Base-by-base conservation (phyloP, 92 coral and sea anemone genomes). In the Paragorgia papillata region DNA sequence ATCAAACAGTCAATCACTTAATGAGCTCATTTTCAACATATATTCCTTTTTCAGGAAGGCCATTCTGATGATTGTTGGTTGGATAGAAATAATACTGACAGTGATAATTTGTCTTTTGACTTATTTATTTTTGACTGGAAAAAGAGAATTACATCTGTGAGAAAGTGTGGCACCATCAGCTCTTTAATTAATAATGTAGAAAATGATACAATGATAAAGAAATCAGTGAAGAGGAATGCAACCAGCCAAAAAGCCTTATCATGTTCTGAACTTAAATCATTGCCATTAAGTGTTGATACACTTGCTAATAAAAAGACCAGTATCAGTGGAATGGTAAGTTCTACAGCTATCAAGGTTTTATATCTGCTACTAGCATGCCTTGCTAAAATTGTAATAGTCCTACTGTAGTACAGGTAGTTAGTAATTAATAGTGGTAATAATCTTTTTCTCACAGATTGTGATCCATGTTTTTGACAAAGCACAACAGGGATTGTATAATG, bases 31-130 rank as follows among this genome's bases (percentile, higher is more conserved):
- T n/a, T n/a, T 91, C 97, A 35, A 90, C 97, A 0, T 93, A 93
- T 79, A 90, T 90, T 96, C 96, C 90, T 76, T 20, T 66, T 69
- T 22, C 75, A 92, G 97, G 97, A 92, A 70, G 96, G 91, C 44
- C 92, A 92, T 73, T 82, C 86, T 32, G 96, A 90, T 13, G 79
- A 86, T 15, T 92, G 97, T 56, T 81, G 90, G 31, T 79, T 92
- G 31, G 83, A 80, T 43, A 79, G 79, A 30, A 87, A 80, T 43
- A 76, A 82, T 27, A 87, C 63, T 27, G 78, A 68, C 15, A 66
- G 43, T 28, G 82, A 80, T 55, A 90, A 85, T 68, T 81, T 91
- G 51, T 91, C 97, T 3, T 84, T 90, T 55, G 96, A 88, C 69
- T 69, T 90, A 59, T 82, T 92, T 75, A 82, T 66, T 44, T 88